Evolutionary conservation across 2,888 invertebrate genomes (phyloP).

Genomic region (Beris morrisii): DNA sequence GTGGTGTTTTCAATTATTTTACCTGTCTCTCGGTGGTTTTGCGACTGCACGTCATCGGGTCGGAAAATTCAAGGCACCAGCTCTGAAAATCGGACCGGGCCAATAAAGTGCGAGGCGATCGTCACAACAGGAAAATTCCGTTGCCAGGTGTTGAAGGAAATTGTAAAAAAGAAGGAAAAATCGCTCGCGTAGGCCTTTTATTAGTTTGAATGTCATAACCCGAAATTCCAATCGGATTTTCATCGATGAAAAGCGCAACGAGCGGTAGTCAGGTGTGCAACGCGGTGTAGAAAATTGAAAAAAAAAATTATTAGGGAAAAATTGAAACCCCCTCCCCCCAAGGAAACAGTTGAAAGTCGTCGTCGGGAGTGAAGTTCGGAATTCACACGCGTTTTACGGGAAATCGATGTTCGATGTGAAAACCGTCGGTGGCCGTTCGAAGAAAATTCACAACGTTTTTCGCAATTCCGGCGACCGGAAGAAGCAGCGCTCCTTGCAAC

Average conservation of each 20-base stretch:
- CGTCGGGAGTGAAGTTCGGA: constrained; percentile 2
- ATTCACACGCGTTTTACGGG: background rate
- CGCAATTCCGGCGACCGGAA: too few species aligned
- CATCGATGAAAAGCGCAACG: background rate
- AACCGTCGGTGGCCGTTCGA: constrained; percentile 7
- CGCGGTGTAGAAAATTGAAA: background rate
- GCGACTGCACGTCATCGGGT: too few species aligned
- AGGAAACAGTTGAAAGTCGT: constrained; percentile 11
- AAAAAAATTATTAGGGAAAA: background rate
- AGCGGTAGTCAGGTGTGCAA: background rate
- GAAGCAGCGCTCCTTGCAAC: too few species aligned
- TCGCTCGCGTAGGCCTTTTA: background rate
- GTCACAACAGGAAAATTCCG: too few species aligned
- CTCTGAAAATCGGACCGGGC: too few species aligned
- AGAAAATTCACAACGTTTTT: too few species aligned
- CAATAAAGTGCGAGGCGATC: too few species aligned
- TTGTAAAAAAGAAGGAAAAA: background rate
- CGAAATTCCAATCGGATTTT: background rate
- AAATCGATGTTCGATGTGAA: constrained; percentile 22
- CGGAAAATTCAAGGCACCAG: too few species aligned
- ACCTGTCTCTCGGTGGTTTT: too few species aligned
- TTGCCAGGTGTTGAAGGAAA: constrained; percentile 1
- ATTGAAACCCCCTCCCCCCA: background rate
- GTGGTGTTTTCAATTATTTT: too few species aligned
- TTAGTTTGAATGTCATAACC: background rate